These are phyloP conservation scores for Hermaeophaga mercurialis DNA, from an alignment of 2,888 invertebrate species.

Conservation along the genomic window DNA sequence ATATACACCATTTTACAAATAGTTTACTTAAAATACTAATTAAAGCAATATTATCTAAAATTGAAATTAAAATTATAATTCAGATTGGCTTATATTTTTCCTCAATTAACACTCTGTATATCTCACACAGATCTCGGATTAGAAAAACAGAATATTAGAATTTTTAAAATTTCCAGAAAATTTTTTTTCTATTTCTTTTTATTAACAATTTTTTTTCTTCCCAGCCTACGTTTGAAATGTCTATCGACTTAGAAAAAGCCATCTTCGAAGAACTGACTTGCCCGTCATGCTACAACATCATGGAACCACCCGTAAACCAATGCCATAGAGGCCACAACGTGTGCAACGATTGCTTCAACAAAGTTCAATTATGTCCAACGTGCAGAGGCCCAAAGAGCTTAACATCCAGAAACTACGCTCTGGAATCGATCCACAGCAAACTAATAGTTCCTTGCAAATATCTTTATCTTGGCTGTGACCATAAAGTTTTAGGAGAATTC, in stretches of 20 bases:
- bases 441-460: conserved; percentile 33
- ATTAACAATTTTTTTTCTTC: too few species aligned
- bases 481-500: conserved; percentile 1
- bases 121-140: too few species aligned
- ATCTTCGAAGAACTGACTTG: conserved; percentile 35
- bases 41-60: too few species aligned
- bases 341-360: conserved; percentile 41
- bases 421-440: conserved; percentile 38
- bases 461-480: conserved; percentile 19
- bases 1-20: too few species aligned
- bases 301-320: conserved; percentile 43
- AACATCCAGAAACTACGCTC: conserved; percentile 39
- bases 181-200: too few species aligned
- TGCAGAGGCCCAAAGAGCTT: conserved; percentile 40
- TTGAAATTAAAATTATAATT: too few species aligned
- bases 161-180: too few species aligned
- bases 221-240: not conserved
- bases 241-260: not conserved
- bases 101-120: too few species aligned
- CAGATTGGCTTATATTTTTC: too few species aligned
- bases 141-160: too few species aligned
- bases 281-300: conserved; percentile 43
- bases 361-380: conserved; percentile 39
- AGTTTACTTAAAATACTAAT: too few species aligned
- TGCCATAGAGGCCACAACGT: conserved; percentile 45